Percentiles rank a stretch among this genome's conserved stretches.
Evolutionary conservation across 2,888 invertebrate species (phyloP).

Genomic region (Sylvicola cinctus): DNA sequence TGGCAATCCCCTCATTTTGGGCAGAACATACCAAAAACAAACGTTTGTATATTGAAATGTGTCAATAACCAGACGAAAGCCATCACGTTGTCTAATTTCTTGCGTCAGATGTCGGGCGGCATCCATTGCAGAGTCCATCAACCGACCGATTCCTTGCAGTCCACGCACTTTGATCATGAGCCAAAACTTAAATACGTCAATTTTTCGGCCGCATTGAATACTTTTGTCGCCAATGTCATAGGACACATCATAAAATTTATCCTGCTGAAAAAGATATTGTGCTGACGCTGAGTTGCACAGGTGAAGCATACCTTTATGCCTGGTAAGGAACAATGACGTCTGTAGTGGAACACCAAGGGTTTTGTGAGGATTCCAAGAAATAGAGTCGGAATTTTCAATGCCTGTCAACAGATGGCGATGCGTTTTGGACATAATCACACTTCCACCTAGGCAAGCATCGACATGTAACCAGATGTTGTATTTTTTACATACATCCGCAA

Average conservation of each 20-base stretch:
- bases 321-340: constrained; percentile 45
- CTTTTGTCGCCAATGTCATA: constrained; percentile 76
- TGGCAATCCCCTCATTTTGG: constrained; percentile 19
- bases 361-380: constrained; percentile 76
- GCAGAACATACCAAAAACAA: constrained; percentile 76
- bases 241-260: constrained; percentile 60
- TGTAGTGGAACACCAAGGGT: constrained; percentile 63
- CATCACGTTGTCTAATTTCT: constrained; percentile 28
- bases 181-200: constrained; percentile 85
- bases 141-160: constrained; percentile 31
- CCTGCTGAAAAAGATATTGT: constrained; percentile 61
- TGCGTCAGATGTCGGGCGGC: constrained; percentile 35
- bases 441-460: constrained; percentile 67
- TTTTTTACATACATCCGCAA: constrained; percentile 45
- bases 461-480: constrained; percentile 62
- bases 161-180: constrained; percentile 76
- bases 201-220: constrained; percentile 80
- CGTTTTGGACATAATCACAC: constrained; percentile 43
- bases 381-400: constrained; percentile 39
- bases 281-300: constrained; percentile 50
- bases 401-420: constrained; percentile 34
- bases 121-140: constrained; percentile 44
- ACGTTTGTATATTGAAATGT: constrained; percentile 59
- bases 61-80: constrained; percentile 41
- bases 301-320: constrained; percentile 31